phyloP scores from a whole-genome alignment of 2,888 invertebrate species.

The Leistus spinibarbis region DNA sequence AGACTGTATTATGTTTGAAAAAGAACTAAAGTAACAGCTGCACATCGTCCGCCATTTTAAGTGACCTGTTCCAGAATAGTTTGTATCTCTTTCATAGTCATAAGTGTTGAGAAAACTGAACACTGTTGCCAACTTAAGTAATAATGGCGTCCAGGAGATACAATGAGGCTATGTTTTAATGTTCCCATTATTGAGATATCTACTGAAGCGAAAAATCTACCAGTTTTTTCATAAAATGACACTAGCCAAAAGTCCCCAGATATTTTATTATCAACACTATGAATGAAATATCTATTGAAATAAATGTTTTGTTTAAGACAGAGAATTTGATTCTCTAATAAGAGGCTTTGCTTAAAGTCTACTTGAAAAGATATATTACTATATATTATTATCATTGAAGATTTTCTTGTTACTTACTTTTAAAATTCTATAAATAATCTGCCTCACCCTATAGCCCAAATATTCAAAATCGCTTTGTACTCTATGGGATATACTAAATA shows the following conservation, averaged over 20 bases:
- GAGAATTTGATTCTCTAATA: slow-evolving; percentile 5
- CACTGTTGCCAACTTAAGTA: too few relatives aligned
- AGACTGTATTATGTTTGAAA: too few relatives aligned
- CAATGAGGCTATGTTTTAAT: background rate
- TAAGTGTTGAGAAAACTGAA: too few relatives aligned
- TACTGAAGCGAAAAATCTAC: background rate
- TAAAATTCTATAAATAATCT: slow-evolving; percentile 10
- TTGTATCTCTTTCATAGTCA: too few relatives aligned
- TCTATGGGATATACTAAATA: slow-evolving; percentile 36
- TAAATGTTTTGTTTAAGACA: slow-evolving; percentile 1
- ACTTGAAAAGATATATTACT: slow-evolving; percentile 37
- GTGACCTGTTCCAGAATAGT: too few relatives aligned
- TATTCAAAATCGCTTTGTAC: slow-evolving; percentile 30
- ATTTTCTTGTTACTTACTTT: slow-evolving; percentile 20
- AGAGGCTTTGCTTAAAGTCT: slow-evolving; percentile 22
- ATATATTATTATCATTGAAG: slow-evolving; percentile 35
- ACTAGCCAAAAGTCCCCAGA: background rate
- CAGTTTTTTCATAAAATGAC: background rate
- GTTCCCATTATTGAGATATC: background rate
- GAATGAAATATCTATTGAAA: background rate
- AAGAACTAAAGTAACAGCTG: too few relatives aligned
- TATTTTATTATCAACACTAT: background rate
- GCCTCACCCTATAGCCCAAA: slow-evolving; percentile 35
- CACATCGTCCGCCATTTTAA: too few relatives aligned
- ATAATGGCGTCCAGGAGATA: background rate